phyloP scores from a whole-genome alignment of 2,888 invertebrate genomes.

The Entomobrya proxima region DNA sequence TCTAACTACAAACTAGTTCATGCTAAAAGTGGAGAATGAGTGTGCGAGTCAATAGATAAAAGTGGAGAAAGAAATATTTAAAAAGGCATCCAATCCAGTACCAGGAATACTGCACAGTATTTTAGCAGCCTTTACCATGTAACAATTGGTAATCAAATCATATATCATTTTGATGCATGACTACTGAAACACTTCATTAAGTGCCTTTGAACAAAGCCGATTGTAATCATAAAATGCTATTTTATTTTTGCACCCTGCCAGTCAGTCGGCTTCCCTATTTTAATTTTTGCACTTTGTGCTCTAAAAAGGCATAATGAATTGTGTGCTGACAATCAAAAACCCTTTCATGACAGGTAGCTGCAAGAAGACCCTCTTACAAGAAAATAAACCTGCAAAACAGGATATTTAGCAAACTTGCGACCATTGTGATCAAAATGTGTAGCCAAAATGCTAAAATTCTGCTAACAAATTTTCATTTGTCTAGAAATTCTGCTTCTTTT shows the following conservation, averaged over 20 bases:
- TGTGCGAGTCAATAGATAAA: neutral
- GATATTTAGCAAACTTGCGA: too few relatives aligned
- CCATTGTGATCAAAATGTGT: too few relatives aligned
- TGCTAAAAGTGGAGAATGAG: neutral
- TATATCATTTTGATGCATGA: slow-evolving; percentile 50
- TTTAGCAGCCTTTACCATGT: neutral
- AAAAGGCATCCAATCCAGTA: neutral
- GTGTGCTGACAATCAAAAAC: slow-evolving; percentile 6
- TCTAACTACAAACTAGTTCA: too few relatives aligned
- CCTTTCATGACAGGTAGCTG: too few relatives aligned
- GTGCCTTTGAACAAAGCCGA: slow-evolving; percentile 41
- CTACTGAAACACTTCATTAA: slow-evolving; percentile 42
- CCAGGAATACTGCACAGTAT: neutral
- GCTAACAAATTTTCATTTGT: too few relatives aligned
- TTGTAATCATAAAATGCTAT: neutral
- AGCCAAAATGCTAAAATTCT: too few relatives aligned
- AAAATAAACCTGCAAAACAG: too few relatives aligned
- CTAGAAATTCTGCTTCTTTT: too few relatives aligned
- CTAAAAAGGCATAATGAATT: slow-evolving; percentile 24
- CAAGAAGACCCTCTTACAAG: too few relatives aligned
- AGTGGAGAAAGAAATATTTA: neutral
- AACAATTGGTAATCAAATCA: slow-evolving; percentile 1
- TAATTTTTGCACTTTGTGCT: neutral
- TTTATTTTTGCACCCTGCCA: neutral
- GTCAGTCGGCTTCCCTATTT: neutral